A percentile compares a stretch with the other conserved stretches of the same genome.
phyloP scores from a whole-genome alignment of 1,140 invertebrate species.

The Drosophila murphyi region DNA sequence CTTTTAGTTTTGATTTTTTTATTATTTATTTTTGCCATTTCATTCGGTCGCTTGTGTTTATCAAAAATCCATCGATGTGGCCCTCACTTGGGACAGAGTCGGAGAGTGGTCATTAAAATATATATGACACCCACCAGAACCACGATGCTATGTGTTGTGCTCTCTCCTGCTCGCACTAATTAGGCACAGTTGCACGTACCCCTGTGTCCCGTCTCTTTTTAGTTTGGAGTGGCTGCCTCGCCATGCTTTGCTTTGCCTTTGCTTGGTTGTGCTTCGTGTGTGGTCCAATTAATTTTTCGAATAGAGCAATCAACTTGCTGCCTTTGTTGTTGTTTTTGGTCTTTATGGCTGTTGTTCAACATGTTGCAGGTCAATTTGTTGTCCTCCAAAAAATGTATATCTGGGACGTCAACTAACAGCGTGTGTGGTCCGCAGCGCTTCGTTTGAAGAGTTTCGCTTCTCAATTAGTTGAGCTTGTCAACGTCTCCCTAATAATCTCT shows the following conservation, averaged over 20 bases:
- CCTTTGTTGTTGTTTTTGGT: conserved; percentile 32
- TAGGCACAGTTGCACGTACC: conserved; percentile 42
- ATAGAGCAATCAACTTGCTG: conserved; percentile 82
- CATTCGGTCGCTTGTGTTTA: conserved; percentile 46
- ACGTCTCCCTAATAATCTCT: conserved; percentile 58
- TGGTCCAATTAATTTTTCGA: conserved; percentile 80
- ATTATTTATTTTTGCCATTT: conserved; percentile 59
- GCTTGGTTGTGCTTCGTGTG: conserved; percentile 58
- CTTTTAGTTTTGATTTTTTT: neutral
- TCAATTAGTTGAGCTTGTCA: conserved; percentile 40
- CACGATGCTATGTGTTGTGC: conserved; percentile 32
- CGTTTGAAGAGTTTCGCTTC: conserved; percentile 14
- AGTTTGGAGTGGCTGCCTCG: conserved; percentile 14
- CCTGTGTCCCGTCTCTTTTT: conserved; percentile 17
- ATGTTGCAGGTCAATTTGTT: conserved; percentile 80
- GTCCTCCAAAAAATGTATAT: conserved; percentile 22
- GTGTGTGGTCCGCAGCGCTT: conserved; percentile 52
- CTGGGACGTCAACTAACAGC: conserved; percentile 14
- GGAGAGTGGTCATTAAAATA: conserved; percentile 70
- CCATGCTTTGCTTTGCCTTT: conserved; percentile 36
- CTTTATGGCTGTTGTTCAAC: conserved; percentile 70
- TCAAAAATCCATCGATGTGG: conserved; percentile 55
- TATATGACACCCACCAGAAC: conserved; percentile 77
- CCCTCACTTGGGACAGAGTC: conserved; percentile 35
- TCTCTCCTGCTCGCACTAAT: conserved; percentile 48